phyloP scores from a whole-genome alignment of 2,888 invertebrate species.

The Eustalomyia histrio region DNA sequence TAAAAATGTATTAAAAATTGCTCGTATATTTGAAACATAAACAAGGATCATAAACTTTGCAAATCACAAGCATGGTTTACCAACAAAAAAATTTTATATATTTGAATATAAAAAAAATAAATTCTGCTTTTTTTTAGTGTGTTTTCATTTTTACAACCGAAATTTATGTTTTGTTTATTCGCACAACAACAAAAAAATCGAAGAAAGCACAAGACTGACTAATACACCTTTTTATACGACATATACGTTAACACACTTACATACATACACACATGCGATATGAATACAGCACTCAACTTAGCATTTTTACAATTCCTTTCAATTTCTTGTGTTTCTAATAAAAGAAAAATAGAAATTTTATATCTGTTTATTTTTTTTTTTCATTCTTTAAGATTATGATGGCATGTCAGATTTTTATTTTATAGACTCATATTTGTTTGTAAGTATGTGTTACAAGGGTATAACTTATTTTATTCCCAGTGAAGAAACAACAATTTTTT shows the following conservation, averaged over 20 bases:
- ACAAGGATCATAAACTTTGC: slow-evolving; percentile 55
- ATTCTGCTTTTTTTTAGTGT: slow-evolving; percentile 6
- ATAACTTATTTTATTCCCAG: neutral
- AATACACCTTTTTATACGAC: neutral
- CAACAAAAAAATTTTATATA: slow-evolving; percentile 12
- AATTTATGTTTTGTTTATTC: slow-evolving; percentile 34
- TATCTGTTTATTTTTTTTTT: slow-evolving; percentile 45
- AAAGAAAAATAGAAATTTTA: slow-evolving; percentile 55
- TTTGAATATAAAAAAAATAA: neutral
- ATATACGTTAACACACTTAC: neutral
- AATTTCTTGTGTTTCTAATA: slow-evolving; percentile 29
- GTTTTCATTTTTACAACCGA: slow-evolving; percentile 22
- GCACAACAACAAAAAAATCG: slow-evolving; percentile 12
- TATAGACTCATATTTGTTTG: neutral
- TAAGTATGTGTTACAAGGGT: neutral
- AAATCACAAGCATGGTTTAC: slow-evolving; percentile 55
- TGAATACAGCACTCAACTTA: slow-evolving; percentile 26
- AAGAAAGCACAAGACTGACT: neutral
- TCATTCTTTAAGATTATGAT: slow-evolving; percentile 48
- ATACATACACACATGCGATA: slow-evolving; percentile 1
- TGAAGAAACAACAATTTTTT: too few species aligned
- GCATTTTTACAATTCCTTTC: slow-evolving; percentile 46
- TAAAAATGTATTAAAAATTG: slow-evolving; percentile 37
- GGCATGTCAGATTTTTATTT: slow-evolving; percentile 49
- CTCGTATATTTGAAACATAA: slow-evolving; percentile 48